phyloP scores from a whole-genome alignment of 2,113 vertebrate species.

The Rattus norvegicus region DNA sequence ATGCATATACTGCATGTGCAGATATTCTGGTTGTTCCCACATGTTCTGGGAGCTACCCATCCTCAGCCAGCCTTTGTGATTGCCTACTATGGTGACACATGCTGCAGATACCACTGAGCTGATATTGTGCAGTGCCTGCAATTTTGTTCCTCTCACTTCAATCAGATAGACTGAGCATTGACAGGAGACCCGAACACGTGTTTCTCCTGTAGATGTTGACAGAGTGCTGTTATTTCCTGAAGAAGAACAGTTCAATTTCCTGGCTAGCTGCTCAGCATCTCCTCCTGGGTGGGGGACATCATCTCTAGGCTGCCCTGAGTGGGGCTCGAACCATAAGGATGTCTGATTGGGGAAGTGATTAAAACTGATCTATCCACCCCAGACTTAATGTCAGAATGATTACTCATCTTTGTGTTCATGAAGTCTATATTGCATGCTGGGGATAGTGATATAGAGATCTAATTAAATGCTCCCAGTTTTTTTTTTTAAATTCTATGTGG shows the following conservation, averaged over 20 bases:
- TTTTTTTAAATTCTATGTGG: slow-evolving; percentile 45
- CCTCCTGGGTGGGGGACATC: slow-evolving; percentile 89
- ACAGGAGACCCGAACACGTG: slow-evolving; percentile 92
- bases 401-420: slow-evolving; percentile 73
- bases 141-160: slow-evolving; percentile 82
- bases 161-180: slow-evolving; percentile 91
- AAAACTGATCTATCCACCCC: slow-evolving; percentile 72
- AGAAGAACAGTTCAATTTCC: slow-evolving; percentile 99
- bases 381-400: slow-evolving; percentile 72
- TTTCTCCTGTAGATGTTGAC: slow-evolving; percentile 97
- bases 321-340: slow-evolving; percentile 82
- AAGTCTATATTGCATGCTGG: slow-evolving; percentile 58
- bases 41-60: background rate
- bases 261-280: slow-evolving; percentile 92
- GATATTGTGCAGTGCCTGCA: slow-evolving; percentile 78
- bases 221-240: slow-evolving; percentile 99
- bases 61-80: background rate
- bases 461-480: slow-evolving; percentile 20
- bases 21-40: rapidly evolving
- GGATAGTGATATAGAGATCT: slow-evolving; percentile 37
- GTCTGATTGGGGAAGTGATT: slow-evolving; percentile 84
- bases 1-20: rapidly evolving
- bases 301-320: slow-evolving; percentile 86
- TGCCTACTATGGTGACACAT: slow-evolving; percentile 59
- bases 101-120: background rate